Percentiles rank a stretch among this genome's conserved stretches.
Evolutionary conservation across 2,888 invertebrate genomes (phyloP).

Genomic region (Dysmachus trigonus): DNA sequence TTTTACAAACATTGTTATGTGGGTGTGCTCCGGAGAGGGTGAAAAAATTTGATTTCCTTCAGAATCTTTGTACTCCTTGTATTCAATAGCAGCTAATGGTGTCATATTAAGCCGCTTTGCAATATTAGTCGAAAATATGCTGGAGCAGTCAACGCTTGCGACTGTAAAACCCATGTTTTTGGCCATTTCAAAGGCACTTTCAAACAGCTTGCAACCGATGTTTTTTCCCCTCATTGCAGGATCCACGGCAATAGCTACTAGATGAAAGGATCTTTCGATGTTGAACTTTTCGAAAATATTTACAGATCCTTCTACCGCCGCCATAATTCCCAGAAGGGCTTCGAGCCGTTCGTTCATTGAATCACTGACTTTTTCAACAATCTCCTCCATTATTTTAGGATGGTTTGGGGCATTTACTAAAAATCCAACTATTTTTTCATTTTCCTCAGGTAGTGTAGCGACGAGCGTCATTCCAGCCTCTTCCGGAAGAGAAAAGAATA

Average conservation of each 20-base stretch:
- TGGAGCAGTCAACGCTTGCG: conserved; percentile 49
- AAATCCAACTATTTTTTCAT: conserved; percentile 29
- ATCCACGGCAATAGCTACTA: conserved; percentile 49
- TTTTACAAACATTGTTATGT: conserved; percentile 50
- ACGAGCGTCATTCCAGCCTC: conserved; percentile 47
- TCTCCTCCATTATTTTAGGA: conserved; percentile 11
- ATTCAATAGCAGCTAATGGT: conserved; percentile 44
- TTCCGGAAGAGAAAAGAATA: conserved; percentile 41
- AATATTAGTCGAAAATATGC: conserved; percentile 49
- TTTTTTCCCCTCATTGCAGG: conserved; percentile 46
- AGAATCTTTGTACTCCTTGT: conserved; percentile 47
- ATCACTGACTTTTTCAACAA: conserved; percentile 1
- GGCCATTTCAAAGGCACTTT: conserved; percentile 45
- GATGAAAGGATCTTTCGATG: conserved; percentile 47
- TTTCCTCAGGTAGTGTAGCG: conserved; percentile 41
- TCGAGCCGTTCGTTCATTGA: not conserved
- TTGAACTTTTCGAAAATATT: conserved; percentile 49
- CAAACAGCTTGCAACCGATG: conserved; percentile 49
- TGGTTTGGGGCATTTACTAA: conserved; percentile 23
- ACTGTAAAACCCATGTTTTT: conserved; percentile 46
- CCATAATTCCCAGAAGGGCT: conserved; percentile 3
- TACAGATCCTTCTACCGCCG: conserved; percentile 40
- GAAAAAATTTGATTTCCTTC: conserved; percentile 48
- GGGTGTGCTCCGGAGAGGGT: conserved; percentile 48
- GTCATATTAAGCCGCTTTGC: conserved; percentile 49